These are phyloP conservation scores for Corythornis madagascariensis DNA, from an alignment of 2,113 vertebrate species.

Conservation along the genomic window DNA sequence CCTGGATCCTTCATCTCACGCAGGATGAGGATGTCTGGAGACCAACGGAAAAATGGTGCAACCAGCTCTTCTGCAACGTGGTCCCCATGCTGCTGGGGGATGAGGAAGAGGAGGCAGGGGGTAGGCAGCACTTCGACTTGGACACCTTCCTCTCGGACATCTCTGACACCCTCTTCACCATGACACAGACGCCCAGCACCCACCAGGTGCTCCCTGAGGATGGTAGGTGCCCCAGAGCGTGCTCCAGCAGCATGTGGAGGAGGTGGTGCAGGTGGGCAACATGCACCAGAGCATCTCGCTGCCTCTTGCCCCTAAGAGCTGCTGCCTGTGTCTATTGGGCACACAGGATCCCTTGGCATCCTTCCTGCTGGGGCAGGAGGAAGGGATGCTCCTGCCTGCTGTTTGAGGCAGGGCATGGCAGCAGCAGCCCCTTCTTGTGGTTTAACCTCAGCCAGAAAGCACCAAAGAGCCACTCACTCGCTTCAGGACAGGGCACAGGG, in stretches of 20 bases:
- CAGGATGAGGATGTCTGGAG: conserved; percentile 80
- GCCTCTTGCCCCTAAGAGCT: not conserved
- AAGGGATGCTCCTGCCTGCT: not conserved
- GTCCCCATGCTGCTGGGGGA: conserved; percentile 80
- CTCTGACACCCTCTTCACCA: conserved; percentile 98
- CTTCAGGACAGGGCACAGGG: not conserved
- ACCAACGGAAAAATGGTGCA: conserved; percentile 86
- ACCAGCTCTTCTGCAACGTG: conserved; percentile 87
- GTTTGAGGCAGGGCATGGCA: not conserved
- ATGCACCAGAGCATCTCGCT: rapidly evolving
- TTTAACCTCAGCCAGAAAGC: not conserved
- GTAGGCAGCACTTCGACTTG: conserved; percentile 88
- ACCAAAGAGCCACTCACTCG: not conserved
- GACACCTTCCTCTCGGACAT: conserved; percentile 94
- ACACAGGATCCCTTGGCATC: not conserved
- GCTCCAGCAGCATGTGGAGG: not conserved
- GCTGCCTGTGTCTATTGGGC: not conserved
- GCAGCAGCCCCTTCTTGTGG: not conserved
- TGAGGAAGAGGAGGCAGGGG: conserved; percentile 69
- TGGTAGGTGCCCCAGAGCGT: conserved; percentile 73
- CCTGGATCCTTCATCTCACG: not conserved
- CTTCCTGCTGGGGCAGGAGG: not conserved
- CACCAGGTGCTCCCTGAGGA: conserved; percentile 78
- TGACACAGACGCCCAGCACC: conserved; percentile 82
- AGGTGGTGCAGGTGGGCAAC: not conserved